These are phyloP conservation scores for Hylyphantes graminicola DNA, from an alignment of 1,140 invertebrate genomes.

Conservation along the genomic window DNA sequence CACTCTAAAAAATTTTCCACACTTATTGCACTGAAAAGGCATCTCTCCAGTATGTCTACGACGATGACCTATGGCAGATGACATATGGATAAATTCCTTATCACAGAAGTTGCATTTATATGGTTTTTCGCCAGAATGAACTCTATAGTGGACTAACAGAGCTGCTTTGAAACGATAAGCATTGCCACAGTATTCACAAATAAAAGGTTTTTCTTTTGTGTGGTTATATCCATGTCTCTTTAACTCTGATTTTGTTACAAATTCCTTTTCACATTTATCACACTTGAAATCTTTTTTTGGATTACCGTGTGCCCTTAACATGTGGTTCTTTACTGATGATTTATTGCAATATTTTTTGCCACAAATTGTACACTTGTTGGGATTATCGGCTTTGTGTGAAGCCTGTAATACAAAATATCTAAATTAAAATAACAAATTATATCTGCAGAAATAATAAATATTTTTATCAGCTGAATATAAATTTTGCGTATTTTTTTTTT, in stretches of 20 bases:
- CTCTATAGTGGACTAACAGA: slow-evolving; percentile 73
- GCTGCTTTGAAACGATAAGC: slow-evolving; percentile 49
- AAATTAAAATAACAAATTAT: not conserved
- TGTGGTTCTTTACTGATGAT: slow-evolving; percentile 51
- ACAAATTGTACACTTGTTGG: slow-evolving; percentile 59
- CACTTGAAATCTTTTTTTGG: slow-evolving; percentile 65
- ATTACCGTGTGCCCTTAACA: slow-evolving; percentile 56
- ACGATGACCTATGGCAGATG: slow-evolving; percentile 75
- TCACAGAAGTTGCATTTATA: slow-evolving; percentile 78
- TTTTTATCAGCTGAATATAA: too few species aligned
- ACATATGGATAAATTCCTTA: slow-evolving; percentile 76
- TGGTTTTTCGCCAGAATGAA: slow-evolving; percentile 80
- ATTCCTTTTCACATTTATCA: slow-evolving; percentile 63
- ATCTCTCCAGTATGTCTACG: slow-evolving; percentile 82
- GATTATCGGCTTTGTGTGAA: slow-evolving; percentile 59
- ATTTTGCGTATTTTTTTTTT: too few species aligned
- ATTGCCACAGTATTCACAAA: slow-evolving; percentile 60
- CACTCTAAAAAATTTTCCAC: slow-evolving; percentile 71
- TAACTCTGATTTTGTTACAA: slow-evolving; percentile 66
- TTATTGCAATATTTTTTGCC: slow-evolving; percentile 61
- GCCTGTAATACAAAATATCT: slow-evolving; percentile 23
- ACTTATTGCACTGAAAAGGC: slow-evolving; percentile 77
- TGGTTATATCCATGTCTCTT: slow-evolving; percentile 54
- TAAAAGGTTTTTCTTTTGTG: slow-evolving; percentile 55
- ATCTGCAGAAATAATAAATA: too few species aligned